Evolutionary conservation across 1,140 invertebrate species (phyloP).

Genomic region (Bombus impatiens): DNA sequence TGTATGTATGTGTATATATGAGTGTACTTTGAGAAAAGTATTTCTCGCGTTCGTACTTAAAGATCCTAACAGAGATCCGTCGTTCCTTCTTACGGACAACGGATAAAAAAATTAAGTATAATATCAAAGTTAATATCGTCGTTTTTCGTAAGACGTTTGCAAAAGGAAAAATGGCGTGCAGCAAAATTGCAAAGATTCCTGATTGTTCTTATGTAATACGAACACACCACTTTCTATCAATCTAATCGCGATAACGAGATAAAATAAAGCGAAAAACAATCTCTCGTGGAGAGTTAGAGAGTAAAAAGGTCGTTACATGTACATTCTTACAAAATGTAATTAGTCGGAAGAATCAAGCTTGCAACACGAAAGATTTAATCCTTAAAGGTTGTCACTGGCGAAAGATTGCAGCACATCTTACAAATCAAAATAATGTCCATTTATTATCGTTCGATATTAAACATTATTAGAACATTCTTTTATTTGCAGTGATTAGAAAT

Average conservation of each 20-base stretch:
- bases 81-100: not conserved
- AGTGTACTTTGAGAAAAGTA: not conserved
- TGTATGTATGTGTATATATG: constrained; percentile 5
- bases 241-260: constrained; percentile 46
- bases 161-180: too few species aligned
- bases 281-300: not conserved
- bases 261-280: constrained; percentile 16
- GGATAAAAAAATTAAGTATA: not conserved
- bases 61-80: not conserved
- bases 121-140: too few species aligned
- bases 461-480: too few species aligned
- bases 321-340: not conserved
- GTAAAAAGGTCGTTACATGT: not conserved
- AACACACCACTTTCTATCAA: constrained; percentile 27
- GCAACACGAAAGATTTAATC: not conserved
- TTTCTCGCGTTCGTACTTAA: constrained; percentile 15
- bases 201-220: constrained; percentile 34
- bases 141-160: not conserved
- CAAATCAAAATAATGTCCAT: too few species aligned
- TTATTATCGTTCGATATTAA: too few species aligned
- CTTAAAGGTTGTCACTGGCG: too few species aligned
- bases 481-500: too few species aligned
- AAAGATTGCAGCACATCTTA: too few species aligned
- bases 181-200: not conserved
- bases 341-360: not conserved